Percentiles rank a stretch among this genome's conserved stretches.
Conservation (phyloP, 2,113 vertebrate species). For the Sphyrna mokarran region DNA sequence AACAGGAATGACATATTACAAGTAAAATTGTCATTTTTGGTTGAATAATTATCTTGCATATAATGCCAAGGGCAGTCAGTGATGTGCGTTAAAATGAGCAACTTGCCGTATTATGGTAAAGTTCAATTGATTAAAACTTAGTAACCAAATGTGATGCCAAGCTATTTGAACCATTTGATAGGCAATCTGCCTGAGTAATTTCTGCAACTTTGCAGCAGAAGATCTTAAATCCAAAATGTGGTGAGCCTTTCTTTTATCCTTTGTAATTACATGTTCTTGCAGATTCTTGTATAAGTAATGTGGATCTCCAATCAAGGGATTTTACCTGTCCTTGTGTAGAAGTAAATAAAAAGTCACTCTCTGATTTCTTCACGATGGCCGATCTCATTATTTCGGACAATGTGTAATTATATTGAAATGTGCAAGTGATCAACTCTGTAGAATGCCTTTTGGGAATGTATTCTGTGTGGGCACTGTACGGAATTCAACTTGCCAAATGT, state of each 20-base stretch:
- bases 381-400: slow-evolving; percentile 2
- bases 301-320: neutral
- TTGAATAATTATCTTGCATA: neutral
- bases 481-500: slow-evolving; percentile 13
- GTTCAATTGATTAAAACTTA: neutral
- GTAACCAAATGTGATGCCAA: neutral
- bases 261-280: slow-evolving; percentile 13
- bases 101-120: neutral
- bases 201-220: neutral
- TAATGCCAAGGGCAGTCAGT: neutral
- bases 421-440: neutral
- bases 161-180: neutral
- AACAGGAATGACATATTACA: neutral
- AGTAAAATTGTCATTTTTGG: neutral
- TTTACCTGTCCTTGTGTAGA: neutral
- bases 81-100: neutral
- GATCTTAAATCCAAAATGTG: neutral
- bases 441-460: slow-evolving; percentile 20
- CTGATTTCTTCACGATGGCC: neutral
- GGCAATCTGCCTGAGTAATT: neutral
- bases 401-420: slow-evolving; percentile 1
- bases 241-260: neutral
- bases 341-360: neutral
- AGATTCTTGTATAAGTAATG: neutral
- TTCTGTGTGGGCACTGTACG: neutral